Conservation (phyloP, 2,113 vertebrate genomes). For the Gallinago jamesoni region DNA sequence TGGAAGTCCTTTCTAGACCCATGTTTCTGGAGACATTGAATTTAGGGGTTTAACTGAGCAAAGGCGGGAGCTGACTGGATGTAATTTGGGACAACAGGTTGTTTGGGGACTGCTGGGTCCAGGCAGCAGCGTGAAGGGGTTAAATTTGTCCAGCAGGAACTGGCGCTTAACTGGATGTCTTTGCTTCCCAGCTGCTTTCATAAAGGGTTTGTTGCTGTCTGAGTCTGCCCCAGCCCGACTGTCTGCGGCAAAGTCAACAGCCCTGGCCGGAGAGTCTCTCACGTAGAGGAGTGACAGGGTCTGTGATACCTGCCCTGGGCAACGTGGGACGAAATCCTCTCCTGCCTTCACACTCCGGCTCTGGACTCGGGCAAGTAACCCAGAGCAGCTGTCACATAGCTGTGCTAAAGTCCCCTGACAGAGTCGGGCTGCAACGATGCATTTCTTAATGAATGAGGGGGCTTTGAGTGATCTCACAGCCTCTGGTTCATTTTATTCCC, state of each 20-base stretch:
- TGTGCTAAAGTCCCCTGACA: not conserved
- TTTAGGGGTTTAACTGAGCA: not conserved
- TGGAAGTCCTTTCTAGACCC: not conserved
- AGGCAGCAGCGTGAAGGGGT: not conserved
- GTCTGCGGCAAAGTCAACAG: slow-evolving; percentile 60
- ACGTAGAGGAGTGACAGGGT: not conserved
- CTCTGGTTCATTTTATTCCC: not conserved
- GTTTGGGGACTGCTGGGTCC: not conserved
- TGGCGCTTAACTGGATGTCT: not conserved
- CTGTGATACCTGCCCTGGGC: not conserved
- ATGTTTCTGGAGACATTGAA: not conserved
- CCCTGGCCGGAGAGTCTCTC: rapidly evolving
- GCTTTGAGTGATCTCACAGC: not conserved
- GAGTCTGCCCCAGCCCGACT: slow-evolving; percentile 15
- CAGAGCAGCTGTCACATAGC: not conserved
- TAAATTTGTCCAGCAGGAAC: not conserved
- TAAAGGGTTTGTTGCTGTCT: slow-evolving; percentile 47
- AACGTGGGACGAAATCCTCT: not conserved
- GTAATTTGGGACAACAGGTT: not conserved
- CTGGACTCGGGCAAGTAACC: not conserved
- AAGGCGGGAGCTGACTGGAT: not conserved
- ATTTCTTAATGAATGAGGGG: not conserved
- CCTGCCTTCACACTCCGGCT: not conserved
- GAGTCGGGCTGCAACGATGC: not conserved
- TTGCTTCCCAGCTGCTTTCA: slow-evolving; percentile 51